These are phyloP conservation scores for Melieria omissa DNA, from an alignment of 2,888 invertebrate genomes.

Conservation along the genomic window DNA sequence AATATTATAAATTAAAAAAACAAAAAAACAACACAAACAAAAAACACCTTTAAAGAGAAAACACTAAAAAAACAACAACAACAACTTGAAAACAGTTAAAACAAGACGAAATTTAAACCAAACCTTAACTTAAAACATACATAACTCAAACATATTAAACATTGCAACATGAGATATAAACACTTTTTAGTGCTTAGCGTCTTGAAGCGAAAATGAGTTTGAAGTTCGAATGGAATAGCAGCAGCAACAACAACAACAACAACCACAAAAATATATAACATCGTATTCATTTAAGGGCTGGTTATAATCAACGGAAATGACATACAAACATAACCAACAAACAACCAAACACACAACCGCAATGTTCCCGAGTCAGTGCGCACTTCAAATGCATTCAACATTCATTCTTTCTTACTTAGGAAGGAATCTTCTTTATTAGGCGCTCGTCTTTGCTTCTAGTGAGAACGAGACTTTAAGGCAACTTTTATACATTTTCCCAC, in stretches of 20 bases:
- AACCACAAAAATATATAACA: conserved; percentile 31
- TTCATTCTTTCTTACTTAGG: too few relatives aligned
- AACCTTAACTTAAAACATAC: conserved; percentile 44
- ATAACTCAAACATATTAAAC: conserved; percentile 34
- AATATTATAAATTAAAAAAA: conserved; percentile 46
- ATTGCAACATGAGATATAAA: neutral
- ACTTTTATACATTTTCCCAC: too few relatives aligned
- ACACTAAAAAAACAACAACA: conserved; percentile 33
- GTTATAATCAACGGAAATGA: conserved; percentile 66
- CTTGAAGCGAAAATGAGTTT: neutral
- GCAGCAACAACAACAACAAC: too few relatives aligned
- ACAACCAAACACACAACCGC: neutral
- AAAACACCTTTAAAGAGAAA: conserved; percentile 47
- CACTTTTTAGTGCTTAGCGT: neutral
- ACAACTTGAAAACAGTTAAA: conserved; percentile 1
- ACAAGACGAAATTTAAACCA: neutral
- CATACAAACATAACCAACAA: neutral
- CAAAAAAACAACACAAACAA: conserved; percentile 50
- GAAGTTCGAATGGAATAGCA: neutral
- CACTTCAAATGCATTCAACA: too few relatives aligned
- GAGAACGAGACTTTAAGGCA: too few relatives aligned
- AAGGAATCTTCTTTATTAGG: too few relatives aligned
- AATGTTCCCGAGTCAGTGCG: neutral
- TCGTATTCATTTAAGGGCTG: conserved; percentile 62
- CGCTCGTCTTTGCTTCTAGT: too few relatives aligned